phyloP scores from a whole-genome alignment of 2,888 invertebrate genomes.

The Prionchulus punctatus region DNA sequence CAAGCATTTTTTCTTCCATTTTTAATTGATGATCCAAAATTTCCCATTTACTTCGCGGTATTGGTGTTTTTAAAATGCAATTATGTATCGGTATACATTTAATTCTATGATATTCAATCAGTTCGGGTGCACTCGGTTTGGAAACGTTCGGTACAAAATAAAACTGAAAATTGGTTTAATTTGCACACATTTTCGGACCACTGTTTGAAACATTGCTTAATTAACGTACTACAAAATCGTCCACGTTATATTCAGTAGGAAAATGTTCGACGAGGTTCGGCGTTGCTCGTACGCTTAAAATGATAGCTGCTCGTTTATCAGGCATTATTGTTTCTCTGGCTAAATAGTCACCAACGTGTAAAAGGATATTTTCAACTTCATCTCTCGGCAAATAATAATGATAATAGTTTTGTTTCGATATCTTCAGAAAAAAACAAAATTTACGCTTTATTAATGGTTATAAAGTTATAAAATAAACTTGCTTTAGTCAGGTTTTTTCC shows the following conservation, averaged over 20 bases:
- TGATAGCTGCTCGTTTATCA: neutral
- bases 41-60: neutral
- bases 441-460: too few species aligned
- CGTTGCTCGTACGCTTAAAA: neutral
- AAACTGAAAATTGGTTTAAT: neutral
- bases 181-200: neutral
- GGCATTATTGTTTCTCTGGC: neutral
- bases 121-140: neutral
- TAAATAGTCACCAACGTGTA: neutral
- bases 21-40: neutral
- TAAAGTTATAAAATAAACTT: too few species aligned
- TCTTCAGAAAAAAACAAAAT: neutral
- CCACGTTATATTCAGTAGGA: neutral
- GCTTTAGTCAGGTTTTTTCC: too few species aligned
- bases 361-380: neutral
- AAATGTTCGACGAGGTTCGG: neutral
- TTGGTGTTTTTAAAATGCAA: neutral
- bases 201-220: too few species aligned
- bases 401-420: neutral
- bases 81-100: neutral
- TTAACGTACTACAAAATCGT: neutral
- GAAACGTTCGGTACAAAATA: neutral
- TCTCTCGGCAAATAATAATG: conserved; percentile 1
- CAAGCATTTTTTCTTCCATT: neutral
- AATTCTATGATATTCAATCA: neutral